Percentiles rank a stretch among this genome's conserved stretches.
These are phyloP conservation scores for Tokudaia muenninki DNA, from an alignment of 2,797 vertebrate species.

Conservation along the genomic window DNA sequence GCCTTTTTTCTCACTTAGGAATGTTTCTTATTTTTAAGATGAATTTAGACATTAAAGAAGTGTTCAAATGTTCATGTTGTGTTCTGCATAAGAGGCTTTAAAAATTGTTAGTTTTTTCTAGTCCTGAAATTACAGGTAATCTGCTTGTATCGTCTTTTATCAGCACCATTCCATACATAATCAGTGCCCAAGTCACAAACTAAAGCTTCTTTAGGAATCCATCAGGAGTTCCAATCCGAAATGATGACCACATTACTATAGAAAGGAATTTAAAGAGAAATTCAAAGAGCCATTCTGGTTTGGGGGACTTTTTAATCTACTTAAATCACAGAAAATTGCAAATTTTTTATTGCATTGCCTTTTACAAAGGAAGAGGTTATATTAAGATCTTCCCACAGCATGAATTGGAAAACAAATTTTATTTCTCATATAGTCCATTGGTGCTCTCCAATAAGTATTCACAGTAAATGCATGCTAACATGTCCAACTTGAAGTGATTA, in stretches of 20 bases:
- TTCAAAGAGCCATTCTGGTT: not conserved
- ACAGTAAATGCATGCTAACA: not conserved
- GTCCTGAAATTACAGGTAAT: not conserved
- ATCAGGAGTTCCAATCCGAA: not conserved
- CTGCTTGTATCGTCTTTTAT: not conserved
- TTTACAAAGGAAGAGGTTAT: not conserved
- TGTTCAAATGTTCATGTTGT: constrained; percentile 10
- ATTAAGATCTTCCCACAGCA: not conserved
- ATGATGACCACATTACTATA: not conserved
- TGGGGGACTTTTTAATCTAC: not conserved
- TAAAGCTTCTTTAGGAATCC: not conserved
- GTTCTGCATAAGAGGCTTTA: not conserved
- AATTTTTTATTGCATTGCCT: not conserved
- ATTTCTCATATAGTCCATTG: not conserved
- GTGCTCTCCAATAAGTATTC: not conserved
- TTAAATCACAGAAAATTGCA: not conserved
- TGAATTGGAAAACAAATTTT: not conserved
- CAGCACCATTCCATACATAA: not conserved
- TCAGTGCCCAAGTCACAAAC: not conserved
- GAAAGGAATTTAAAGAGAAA: constrained; percentile 14
- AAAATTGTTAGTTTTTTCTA: not conserved
- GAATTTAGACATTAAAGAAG: not conserved
- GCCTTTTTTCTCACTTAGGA: not conserved
- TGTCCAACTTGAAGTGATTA: not conserved
- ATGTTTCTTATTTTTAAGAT: not conserved